A percentile compares a stretch with the other conserved stretches of the same genome.
phyloP scores from a whole-genome alignment of 2,113 vertebrate genomes.

The Lophura nycthemera region DNA sequence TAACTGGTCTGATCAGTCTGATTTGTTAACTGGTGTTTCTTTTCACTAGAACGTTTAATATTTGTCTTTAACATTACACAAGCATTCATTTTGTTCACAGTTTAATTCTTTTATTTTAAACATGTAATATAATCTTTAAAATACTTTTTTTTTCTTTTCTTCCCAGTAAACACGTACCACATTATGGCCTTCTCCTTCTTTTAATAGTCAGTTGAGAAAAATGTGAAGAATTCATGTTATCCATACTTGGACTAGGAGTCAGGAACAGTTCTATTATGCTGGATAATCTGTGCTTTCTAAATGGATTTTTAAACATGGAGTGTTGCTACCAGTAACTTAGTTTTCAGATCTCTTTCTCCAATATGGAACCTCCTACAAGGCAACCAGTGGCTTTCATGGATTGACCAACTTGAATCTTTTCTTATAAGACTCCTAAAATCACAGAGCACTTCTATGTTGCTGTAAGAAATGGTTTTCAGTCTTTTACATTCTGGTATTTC shows the following conservation, averaged over 20 bases:
- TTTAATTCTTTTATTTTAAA: background rate
- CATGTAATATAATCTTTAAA: background rate
- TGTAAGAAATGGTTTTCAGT: background rate
- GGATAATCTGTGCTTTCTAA: background rate
- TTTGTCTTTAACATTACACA: background rate
- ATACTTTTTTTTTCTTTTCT: background rate
- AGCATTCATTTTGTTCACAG: background rate
- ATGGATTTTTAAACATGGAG: background rate
- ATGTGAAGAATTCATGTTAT: background rate
- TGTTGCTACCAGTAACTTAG: background rate
- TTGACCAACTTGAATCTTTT: background rate
- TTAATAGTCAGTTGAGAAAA: background rate
- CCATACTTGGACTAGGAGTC: background rate
- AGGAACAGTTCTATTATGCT: background rate
- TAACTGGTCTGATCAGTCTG: background rate
- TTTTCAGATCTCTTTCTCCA: background rate
- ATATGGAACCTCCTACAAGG: background rate
- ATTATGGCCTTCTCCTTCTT: background rate
- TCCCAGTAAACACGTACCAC: background rate
- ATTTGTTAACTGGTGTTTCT: background rate
- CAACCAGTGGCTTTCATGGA: background rate
- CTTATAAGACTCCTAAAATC: background rate
- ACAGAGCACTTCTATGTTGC: background rate
- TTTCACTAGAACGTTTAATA: background rate
- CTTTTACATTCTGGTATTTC: background rate